A percentile compares a stretch with the other conserved stretches of the same genome.
Conservation (phyloP, 1,140 invertebrate species). For the Eulimnadia texana region DNA sequence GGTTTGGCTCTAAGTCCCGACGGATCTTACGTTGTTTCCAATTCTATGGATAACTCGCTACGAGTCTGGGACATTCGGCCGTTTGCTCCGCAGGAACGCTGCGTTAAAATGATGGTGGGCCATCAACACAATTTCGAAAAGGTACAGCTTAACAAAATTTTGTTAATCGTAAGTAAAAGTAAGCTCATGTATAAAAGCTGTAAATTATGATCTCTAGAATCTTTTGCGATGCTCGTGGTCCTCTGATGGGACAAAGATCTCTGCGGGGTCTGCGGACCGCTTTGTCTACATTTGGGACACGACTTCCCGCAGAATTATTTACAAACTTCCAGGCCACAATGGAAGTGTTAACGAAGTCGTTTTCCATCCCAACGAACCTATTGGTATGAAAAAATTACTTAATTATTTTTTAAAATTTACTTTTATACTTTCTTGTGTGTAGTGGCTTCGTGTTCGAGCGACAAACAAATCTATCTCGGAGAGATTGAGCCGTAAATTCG, state of each 20-base stretch:
- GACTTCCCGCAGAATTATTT: slow-evolving; percentile 72
- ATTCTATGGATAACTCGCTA: slow-evolving; percentile 90
- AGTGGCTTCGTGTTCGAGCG: slow-evolving; percentile 85
- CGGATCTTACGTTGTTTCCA: slow-evolving; percentile 84
- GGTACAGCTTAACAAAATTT: slow-evolving; percentile 33
- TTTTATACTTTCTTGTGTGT: slow-evolving; percentile 10
- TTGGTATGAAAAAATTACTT: slow-evolving; percentile 39
- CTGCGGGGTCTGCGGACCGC: slow-evolving; percentile 85
- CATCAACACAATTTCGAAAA: slow-evolving; percentile 99
- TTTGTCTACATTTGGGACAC: slow-evolving; percentile 97
- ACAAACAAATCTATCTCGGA: slow-evolving; percentile 90
- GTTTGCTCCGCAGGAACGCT: slow-evolving; percentile 69
- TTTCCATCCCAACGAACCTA: slow-evolving; percentile 90
- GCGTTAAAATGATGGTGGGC: slow-evolving; percentile 80
- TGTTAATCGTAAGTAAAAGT: neutral
- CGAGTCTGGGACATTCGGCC: slow-evolving; percentile 55
- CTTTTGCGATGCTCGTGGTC: slow-evolving; percentile 79
- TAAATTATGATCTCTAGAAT: too few relatives aligned
- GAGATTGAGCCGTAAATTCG: slow-evolving; percentile 55
- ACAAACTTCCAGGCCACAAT: slow-evolving; percentile 95
- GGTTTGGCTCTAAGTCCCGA: slow-evolving; percentile 83
- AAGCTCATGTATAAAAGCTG: too few relatives aligned
- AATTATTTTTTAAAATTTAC: neutral
- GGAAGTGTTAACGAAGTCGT: slow-evolving; percentile 93
- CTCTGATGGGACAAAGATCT: slow-evolving; percentile 63